Evolutionary conservation across 1,140 invertebrate genomes (phyloP), one percentile per base, ranked within the genome.

Genomic region (Lepidurus couesii): DNA sequence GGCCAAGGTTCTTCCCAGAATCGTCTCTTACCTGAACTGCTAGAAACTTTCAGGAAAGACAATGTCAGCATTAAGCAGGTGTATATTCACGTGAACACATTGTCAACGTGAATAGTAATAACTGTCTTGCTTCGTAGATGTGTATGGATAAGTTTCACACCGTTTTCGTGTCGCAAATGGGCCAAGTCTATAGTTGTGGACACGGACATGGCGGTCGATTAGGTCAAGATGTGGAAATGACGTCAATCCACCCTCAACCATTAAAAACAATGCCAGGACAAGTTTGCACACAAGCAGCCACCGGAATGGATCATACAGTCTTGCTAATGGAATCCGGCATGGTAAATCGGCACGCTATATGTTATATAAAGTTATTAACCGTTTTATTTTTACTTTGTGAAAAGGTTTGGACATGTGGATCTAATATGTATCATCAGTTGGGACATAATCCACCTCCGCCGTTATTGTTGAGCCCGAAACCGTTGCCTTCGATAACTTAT

Each of bases 131-230:
- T 83, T 83, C 74, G 42, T 65, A 86, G 87, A 81, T 92, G 16
- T 88, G 87, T 24, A 86, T 93, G 80, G 88, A 89, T 80, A 92
- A 92, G 84, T 93, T 91, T 83, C 92, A 93, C 84, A 89, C 89
- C 79, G 84, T 92, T 4, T 91, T 91, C 84, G 82, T 92, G 44
- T 86, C 88, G 26, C 84, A 82, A 2, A 81, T 81, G 78, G 89
- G 90, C 0, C 84, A 86, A 79, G 89, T 90, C 3, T 93, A 88
- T 85, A 87, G 88, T 43, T 92, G 91, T 85, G 92, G 92, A 0
- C 90, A 92, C 85, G 90, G 91, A n/a, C 88, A 89, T 81, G 91
- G 91, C 53, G 91, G 90, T 1, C 84, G 91, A 26, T 86, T 93
- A 3, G 92, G 92, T 0, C 87, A 90, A 76, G 87, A 87, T 0